Evolutionary conservation across 2,113 vertebrate genomes (phyloP).

Genomic region (Petrocephalus zakoni): DNA sequence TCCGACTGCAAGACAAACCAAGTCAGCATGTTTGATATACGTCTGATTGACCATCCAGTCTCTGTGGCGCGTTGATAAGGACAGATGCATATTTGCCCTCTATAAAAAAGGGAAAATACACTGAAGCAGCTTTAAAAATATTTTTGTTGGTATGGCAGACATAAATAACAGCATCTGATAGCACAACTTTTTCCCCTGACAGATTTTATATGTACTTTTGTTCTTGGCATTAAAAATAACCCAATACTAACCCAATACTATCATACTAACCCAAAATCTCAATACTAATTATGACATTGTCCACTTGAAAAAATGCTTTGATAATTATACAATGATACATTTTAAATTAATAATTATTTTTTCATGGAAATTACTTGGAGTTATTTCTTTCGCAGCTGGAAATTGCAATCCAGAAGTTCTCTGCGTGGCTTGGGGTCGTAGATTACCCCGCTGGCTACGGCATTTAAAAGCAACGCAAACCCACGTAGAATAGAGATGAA

Average conservation of each 20-base stretch:
- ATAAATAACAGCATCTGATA: neutral
- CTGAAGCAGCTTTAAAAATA: neutral
- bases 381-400: neutral
- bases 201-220: neutral
- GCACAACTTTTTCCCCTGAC: neutral
- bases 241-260: neutral
- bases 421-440: constrained; percentile 37
- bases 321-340: neutral
- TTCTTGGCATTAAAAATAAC: too few species aligned
- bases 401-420: constrained; percentile 24
- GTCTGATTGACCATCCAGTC: neutral
- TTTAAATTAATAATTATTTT: constrained; percentile 4
- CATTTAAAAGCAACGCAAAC: constrained; percentile 43
- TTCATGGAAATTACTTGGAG: neutral
- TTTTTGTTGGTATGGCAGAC: neutral
- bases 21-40: constrained; percentile 18
- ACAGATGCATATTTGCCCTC: neutral
- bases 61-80: neutral
- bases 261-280: neutral
- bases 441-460: constrained; percentile 40
- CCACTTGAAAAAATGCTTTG: neutral
- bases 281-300: neutral
- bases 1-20: constrained; percentile 1
- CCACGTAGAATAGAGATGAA: neutral
- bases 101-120: neutral